phyloP scores from a whole-genome alignment of 1,140 invertebrate genomes.

The Battus philenor region DNA sequence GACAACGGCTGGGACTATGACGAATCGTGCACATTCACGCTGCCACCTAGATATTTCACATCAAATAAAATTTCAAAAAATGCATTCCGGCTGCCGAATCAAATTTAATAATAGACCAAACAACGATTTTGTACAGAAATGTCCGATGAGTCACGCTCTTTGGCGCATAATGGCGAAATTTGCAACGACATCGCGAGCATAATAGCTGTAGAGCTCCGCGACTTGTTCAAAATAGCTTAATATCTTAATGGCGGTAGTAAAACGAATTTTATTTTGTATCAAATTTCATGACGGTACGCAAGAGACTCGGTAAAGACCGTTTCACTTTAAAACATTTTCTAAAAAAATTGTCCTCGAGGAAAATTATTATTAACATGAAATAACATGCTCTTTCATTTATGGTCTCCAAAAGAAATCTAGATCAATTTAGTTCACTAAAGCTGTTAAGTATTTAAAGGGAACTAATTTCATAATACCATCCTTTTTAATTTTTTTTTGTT shows the following conservation, averaged over 20 bases:
- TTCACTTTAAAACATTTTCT: too few relatives aligned
- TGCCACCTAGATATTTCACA: not conserved
- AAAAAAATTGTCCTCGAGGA: too few relatives aligned
- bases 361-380: too few relatives aligned
- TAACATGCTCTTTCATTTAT: too few relatives aligned
- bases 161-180: slow-evolving; percentile 8
- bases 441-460: too few relatives aligned
- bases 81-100: slow-evolving; percentile 6
- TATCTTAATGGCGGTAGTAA: not conserved
- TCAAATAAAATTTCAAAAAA: slow-evolving; percentile 5
- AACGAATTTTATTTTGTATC: not conserved
- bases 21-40: slow-evolving; percentile 2
- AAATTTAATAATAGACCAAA: slow-evolving; percentile 14
- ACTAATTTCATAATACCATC: too few relatives aligned
- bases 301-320: too few relatives aligned
- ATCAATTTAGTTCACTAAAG: too few relatives aligned
- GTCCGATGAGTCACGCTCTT: slow-evolving; percentile 5
- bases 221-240: not conserved
- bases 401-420: too few relatives aligned
- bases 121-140: not conserved
- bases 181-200: slow-evolving; percentile 2
- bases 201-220: not conserved
- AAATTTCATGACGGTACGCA: not conserved
- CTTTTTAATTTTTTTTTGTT: too few relatives aligned
- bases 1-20: slow-evolving; percentile 7